These are phyloP conservation scores for Macrosiphum euphorbiae DNA, from an alignment of 2,888 invertebrate species.

Conservation along the genomic window DNA sequence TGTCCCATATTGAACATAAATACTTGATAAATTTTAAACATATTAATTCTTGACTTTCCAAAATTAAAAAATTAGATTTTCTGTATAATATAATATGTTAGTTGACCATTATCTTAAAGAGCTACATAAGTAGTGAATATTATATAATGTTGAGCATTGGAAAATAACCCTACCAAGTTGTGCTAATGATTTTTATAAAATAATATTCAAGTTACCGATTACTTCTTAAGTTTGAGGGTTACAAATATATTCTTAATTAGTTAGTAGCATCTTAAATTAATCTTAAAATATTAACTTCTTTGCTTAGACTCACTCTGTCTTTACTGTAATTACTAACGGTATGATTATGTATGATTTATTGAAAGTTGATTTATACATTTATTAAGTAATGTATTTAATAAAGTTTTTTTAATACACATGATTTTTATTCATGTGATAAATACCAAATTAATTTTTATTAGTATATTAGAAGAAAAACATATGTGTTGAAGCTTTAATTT, in stretches of 20 bases:
- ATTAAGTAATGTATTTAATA: neutral
- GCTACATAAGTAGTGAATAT: neutral
- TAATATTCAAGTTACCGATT: constrained; percentile 17
- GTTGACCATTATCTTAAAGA: neutral
- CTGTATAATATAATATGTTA: neutral
- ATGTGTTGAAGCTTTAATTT: constrained; percentile 21
- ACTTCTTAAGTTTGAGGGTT: neutral
- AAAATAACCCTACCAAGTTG: neutral
- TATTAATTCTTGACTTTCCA: neutral
- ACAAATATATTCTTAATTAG: neutral
- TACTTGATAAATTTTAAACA: neutral
- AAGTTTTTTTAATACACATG: neutral
- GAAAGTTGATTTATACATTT: constrained; percentile 32
- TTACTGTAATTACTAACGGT: neutral
- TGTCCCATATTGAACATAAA: neutral
- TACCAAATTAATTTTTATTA: constrained; percentile 24
- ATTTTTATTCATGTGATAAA: neutral
- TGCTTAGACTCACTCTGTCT: neutral
- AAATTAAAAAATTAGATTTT: neutral
- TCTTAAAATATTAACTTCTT: neutral
- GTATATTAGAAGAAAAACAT: constrained; percentile 18
- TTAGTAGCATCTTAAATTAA: neutral
- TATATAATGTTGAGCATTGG: neutral
- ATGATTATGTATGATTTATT: constrained; percentile 50
- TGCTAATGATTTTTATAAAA: constrained; percentile 23